Percentiles rank a stretch among this genome's conserved stretches.
Conservation (phyloP, 2,113 vertebrate species). For the Dipodomys spectabilis region DNA sequence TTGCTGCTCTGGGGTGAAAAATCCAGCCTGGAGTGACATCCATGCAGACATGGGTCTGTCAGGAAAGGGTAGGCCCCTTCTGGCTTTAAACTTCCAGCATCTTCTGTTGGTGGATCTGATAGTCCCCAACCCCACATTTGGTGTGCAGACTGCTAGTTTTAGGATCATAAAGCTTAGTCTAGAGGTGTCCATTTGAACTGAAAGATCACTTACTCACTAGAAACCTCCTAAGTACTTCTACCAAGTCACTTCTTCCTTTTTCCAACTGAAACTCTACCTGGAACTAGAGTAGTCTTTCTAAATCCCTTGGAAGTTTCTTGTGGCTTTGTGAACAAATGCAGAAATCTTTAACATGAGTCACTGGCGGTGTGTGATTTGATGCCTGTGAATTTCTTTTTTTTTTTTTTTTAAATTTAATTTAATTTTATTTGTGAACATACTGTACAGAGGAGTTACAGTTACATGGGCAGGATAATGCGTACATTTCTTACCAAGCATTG, state of each 20-base stretch:
- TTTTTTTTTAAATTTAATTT: too few relatives aligned
- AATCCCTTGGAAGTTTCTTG: conserved; percentile 2
- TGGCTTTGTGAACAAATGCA: neutral
- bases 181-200: neutral
- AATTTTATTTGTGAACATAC: too few relatives aligned
- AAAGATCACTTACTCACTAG: neutral
- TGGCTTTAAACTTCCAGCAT: neutral
- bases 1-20: neutral
- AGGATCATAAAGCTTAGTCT: neutral
- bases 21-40: neutral
- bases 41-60: neutral
- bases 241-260: neutral
- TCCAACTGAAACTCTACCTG: neutral
- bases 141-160: neutral
- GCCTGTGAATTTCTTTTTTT: neutral
- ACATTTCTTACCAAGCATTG: too few relatives aligned
- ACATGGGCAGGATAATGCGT: too few relatives aligned
- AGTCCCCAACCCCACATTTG: neutral
- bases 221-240: neutral
- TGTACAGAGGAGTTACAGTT: too few relatives aligned
- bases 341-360: neutral
- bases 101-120: neutral
- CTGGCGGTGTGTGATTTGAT: neutral
- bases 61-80: neutral
- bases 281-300: neutral